Evolutionary conservation across 2,797 vertebrate species (phyloP), one percentile per base, ranked within the genome.

Genomic region (Amblyraja radiata): DNA sequence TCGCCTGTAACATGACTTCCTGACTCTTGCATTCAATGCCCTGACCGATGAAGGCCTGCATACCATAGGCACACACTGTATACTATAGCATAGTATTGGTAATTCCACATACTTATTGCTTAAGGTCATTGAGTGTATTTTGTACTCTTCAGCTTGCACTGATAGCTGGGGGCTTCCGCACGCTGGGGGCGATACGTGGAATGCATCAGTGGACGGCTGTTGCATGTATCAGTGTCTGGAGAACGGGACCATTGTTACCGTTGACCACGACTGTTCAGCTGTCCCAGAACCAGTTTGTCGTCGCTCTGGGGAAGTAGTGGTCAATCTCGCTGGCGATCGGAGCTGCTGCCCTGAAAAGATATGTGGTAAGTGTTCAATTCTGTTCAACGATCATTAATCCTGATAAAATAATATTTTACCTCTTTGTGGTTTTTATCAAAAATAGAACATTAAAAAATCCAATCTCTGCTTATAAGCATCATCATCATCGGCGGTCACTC

Each of bases 101-200:
- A 6, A 74, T 25, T 21, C 71, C 6, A 11, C 32, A 32, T 32
- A 10, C 21, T 46, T n/a, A 39, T 92, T 54, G 10, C 21, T 46
- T 7, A 76, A 74, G 90, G 1, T 76, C 46, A 58, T 71, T 83
- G 65, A 25, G 46, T 78, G 10, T 6, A 1, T 65, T 54, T n/a
- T 39, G 6, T 61, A 11, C 32, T 90, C 63, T 77, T 73, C 95
- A 99, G 98, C 98, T 93, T 99, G 99, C 94, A 99, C 99, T 0
- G 99, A 99, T 94, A 97, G 97, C 95, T 95, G 95, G 0, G 98
- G 98, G 23, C 46, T 94, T 68, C 98, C 99, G 0, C 98, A 93
- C 65, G 97, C 98, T 0, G 93, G 98, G 36, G 98, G 98, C 0
- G 99, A 99, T 94, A 95, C 96, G 93, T 99, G 99, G 99, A 98